These are phyloP conservation scores for Chelonoidis abingdonii DNA, from an alignment of 2,113 vertebrate species.

Conservation along the genomic window DNA sequence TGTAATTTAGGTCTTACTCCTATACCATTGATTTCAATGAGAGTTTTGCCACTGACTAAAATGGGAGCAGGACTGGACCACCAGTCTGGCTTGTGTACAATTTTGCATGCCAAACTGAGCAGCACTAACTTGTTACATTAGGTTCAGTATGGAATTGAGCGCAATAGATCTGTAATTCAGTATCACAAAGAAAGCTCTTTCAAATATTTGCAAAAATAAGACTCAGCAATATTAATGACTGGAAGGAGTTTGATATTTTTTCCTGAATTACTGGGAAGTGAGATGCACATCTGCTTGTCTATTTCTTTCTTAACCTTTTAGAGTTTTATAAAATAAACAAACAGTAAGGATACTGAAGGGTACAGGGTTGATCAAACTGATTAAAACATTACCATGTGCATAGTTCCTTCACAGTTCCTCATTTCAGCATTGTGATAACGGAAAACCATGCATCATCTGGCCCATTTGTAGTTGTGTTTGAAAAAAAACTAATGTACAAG, in stretches of 20 bases:
- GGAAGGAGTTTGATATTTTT: not conserved
- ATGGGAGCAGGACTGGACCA: rapidly evolving
- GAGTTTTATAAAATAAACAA: not conserved
- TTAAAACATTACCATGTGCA: not conserved
- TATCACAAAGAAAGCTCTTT: not conserved
- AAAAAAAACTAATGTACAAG: not conserved
- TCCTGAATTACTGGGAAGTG: not conserved
- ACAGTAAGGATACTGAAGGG: not conserved
- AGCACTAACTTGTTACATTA: not conserved
- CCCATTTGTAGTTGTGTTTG: not conserved
- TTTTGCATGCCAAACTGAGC: not conserved
- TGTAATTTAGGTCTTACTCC: not conserved
- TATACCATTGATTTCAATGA: not conserved
- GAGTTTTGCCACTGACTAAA: not conserved
- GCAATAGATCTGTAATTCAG: not conserved
- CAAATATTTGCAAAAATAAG: slow-evolving; percentile 26
- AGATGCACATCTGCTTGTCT: not conserved
- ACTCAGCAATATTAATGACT: not conserved
- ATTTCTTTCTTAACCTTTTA: not conserved
- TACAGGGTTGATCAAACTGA: not conserved
- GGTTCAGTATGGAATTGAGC: not conserved
- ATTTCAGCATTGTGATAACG: not conserved
- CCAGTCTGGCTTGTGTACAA: rapidly evolving
- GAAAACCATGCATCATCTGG: not conserved
- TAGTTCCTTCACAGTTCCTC: not conserved